Evolutionary conservation across 2,113 vertebrate species (phyloP).

Genomic region (Caracal caracal): DNA sequence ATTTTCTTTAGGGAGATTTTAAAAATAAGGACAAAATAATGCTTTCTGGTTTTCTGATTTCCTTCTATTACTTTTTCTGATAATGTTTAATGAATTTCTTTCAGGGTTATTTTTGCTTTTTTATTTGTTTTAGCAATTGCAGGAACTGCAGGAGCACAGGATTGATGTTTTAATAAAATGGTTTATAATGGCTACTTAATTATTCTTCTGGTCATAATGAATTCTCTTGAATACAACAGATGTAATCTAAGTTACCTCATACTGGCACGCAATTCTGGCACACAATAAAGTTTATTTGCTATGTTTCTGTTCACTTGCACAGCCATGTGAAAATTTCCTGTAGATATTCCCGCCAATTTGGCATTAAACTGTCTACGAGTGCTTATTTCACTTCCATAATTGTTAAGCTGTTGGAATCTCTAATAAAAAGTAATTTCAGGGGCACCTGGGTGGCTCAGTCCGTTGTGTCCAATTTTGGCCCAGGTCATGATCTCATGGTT

Average conservation of each 20-base stretch:
- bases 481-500: too few relatives aligned
- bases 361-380: not conserved
- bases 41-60: not conserved
- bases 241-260: not conserved
- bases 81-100: not conserved
- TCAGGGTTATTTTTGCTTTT: not conserved
- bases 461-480: too few relatives aligned
- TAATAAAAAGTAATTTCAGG: constrained; percentile 17
- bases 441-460: too few relatives aligned
- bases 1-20: not conserved
- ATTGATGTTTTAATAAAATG: constrained; percentile 35
- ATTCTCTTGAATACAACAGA: constrained; percentile 34
- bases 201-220: constrained; percentile 29
- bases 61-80: not conserved
- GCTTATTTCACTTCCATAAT: constrained; percentile 35
- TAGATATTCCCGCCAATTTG: not conserved
- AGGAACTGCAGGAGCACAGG: not conserved
- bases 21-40: not conserved
- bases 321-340: not conserved
- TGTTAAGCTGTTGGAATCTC: not conserved
- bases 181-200: not conserved
- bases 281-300: not conserved
- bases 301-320: not conserved
- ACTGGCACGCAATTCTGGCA: not conserved
- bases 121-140: not conserved